Evolutionary conservation across 2,797 vertebrate species (phyloP).

Genomic region (Sardinella longiceps): DNA sequence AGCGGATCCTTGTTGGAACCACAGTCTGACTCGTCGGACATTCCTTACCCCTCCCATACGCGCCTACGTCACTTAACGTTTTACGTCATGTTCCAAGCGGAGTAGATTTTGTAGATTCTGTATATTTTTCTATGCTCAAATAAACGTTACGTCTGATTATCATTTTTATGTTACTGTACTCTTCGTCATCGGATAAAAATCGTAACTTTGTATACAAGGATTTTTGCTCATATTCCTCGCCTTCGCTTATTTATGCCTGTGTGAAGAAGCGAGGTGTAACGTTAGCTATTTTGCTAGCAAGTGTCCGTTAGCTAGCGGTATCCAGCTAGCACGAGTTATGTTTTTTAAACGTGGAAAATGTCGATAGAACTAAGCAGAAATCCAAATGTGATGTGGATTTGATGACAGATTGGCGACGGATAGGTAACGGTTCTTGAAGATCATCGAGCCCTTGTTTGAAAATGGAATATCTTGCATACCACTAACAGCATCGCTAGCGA

Average conservation of each 20-base stretch:
- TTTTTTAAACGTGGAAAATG: conserved; percentile 23
- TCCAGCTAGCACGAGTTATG: not conserved
- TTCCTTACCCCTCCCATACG: not conserved
- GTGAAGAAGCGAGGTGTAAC: conserved; percentile 11
- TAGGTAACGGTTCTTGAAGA: not conserved
- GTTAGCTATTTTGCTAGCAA: conserved; percentile 23
- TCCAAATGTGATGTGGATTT: not conserved
- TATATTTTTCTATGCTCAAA: conserved; percentile 25
- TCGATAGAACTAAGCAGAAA: not conserved
- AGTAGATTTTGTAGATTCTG: conserved; percentile 23
- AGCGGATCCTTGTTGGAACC: no score
- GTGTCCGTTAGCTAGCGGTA: conserved; percentile 17
- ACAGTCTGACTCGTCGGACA: not conserved
- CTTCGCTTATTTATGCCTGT: not conserved
- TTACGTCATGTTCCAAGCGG: conserved; percentile 22
- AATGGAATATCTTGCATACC: not conserved
- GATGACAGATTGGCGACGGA: not conserved
- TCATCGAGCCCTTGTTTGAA: conserved; percentile 3
- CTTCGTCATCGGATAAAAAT: conserved; percentile 1
- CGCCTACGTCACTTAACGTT: not conserved
- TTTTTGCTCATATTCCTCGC: not conserved
- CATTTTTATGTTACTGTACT: conserved; percentile 17
- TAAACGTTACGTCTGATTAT: not conserved
- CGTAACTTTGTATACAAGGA: conserved; percentile 13
- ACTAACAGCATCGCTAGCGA: conserved; percentile 19